Conservation (phyloP, 2,113 vertebrate species). For the Polypterus bichir region DNA sequence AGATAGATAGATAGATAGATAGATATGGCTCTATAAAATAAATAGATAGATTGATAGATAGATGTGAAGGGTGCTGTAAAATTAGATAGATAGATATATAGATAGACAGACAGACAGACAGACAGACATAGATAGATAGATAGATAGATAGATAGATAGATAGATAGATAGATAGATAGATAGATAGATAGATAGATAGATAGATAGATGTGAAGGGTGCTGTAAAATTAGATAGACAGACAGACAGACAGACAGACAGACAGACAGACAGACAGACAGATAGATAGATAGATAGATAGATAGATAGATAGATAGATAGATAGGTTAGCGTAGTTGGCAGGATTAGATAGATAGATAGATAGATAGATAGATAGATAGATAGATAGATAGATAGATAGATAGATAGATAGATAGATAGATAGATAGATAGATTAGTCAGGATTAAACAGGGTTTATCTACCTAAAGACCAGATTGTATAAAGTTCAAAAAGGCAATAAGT, state of each 20-base stretch:
- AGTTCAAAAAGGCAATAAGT: no score
- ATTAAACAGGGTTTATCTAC: not conserved
- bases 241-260: not conserved
- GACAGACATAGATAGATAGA: no score
- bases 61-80: no score
- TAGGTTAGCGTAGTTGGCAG: no score
- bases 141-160: no score
- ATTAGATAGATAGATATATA: not conserved
- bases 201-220: no score
- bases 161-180: not conserved
- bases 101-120: not conserved
- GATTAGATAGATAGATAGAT: not conserved
- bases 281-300: not conserved
- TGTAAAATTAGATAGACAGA: not conserved
- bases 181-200: not conserved
- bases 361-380: not conserved
- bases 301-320: no score
- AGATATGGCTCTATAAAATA: no score
- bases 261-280: not conserved
- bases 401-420: not conserved
- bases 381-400: not conserved
- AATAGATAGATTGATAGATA: not conserved
- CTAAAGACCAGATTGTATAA: no score
- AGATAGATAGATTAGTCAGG: no score
- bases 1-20: not conserved